Conservation (phyloP, 2,113 vertebrate species). For the Myotis brandtii region DNA sequence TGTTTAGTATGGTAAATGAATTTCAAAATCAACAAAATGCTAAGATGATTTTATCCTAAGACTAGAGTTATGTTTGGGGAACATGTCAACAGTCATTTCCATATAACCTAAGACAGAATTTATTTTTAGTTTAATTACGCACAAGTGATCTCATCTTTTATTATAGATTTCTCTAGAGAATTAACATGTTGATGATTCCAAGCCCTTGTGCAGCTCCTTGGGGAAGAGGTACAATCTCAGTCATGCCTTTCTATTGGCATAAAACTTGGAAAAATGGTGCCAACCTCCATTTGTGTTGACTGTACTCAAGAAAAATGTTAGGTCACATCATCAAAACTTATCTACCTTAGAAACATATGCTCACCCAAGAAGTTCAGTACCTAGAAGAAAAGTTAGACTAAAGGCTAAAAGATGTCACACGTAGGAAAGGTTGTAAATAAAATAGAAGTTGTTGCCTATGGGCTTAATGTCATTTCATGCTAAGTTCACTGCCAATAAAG, state of each 20-base stretch:
- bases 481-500: not conserved
- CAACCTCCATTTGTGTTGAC: not conserved
- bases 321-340: not conserved
- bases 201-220: constrained; percentile 33
- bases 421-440: not conserved
- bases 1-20: not conserved
- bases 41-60: constrained; percentile 42
- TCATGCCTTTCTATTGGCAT: constrained; percentile 9
- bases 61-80: constrained; percentile 64
- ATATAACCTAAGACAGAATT: constrained; percentile 57
- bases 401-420: not conserved
- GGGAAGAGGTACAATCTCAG: constrained; percentile 51
- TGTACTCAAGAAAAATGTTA: not conserved
- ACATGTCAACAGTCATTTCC: constrained; percentile 55
- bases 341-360: constrained; percentile 17
- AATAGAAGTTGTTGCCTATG: not conserved
- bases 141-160: constrained; percentile 79
- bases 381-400: not conserved
- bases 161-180: constrained; percentile 70
- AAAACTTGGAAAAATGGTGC: not conserved
- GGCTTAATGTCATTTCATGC: not conserved
- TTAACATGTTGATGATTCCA: constrained; percentile 70
- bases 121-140: constrained; percentile 80
- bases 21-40: constrained; percentile 51
- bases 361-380: not conserved